Base-by-base conservation (phyloP, 2,888 invertebrate genomes). In the Melitaea athalia region DNA sequence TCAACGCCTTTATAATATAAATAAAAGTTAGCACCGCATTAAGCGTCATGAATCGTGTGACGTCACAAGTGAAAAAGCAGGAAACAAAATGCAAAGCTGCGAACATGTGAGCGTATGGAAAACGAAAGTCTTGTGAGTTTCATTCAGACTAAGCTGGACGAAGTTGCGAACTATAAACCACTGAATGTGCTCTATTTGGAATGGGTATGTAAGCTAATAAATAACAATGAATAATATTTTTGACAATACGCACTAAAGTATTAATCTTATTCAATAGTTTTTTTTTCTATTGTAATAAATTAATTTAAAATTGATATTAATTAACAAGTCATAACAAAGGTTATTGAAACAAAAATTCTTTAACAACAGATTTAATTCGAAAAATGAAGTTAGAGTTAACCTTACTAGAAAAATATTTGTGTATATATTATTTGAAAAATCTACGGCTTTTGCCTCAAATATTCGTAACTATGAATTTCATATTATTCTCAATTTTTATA, bases 51-150 rank as follows among this genome's bases (percentile, higher is more conserved):
- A 86, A 86, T 84, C 80, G 81, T 77, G 72, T 89, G 90, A 91
- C 88, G 91, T 90, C 88, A 89, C 80, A 79, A 82, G 83, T 82
- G 86, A 89, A 91, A 90, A 91, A 87, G 88, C 88, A 84, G 86
- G 85, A 86, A 91, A 88, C 88, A 89, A 87, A 90, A 89, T 89
- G 87, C 89, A 88, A 88, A 90, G 84, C 88, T 85, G 83, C 80
- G 80, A 86, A 83, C 86, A 88, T 91, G 87, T 90, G 87, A 88
- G 87, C 86, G 91, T 92, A 92, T 89, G 92, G 92, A 93, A 93
- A 93, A 90, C 83, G 93, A 93, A 93, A 93, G 92, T 93, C 86
- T 85, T 86, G 82, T 82, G 80, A 87, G 88, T 88, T 91, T 89
- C 92, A 92, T 92, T 92, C 86, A 92, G 85, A 81, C 84, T 74